Evolutionary conservation across 2,797 vertebrate genomes (phyloP), one percentile per base, ranked within the genome.

Genomic region (Denticeps clupeoides): DNA sequence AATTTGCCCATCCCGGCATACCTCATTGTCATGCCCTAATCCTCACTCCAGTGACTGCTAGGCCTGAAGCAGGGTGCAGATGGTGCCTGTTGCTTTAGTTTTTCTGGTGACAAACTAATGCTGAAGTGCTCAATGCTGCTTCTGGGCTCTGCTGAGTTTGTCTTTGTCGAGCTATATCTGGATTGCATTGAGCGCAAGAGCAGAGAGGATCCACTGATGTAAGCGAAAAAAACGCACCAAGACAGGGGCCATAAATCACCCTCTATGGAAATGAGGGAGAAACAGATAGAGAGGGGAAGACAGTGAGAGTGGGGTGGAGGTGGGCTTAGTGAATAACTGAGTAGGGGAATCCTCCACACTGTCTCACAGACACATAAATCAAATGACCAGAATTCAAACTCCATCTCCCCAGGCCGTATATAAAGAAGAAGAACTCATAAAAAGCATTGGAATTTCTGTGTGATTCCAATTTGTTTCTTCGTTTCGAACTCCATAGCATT

Each of bases 401-500:
- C 28, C 43, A 66, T 75, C 70, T 64, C 54, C 58, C 54, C 42
- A 56, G 54, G 66, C 64, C 61, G 63, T 71, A 60, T 72, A 70
- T 55, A 66, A 53, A 47, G 40, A 60, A 60, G 62, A 45, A 24
- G 23, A 38, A 38, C 35, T 49, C 4, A 55, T 43, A 48, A 28
- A 40, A 45, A 35, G 48, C 40, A 19, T 22, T 45, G 28, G 45
- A 58, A 46, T 53, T 46, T 64, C 31, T 62, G 68, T 73, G 72
- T 77, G 77, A 57, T 74, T 65, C 51, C 48, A 55, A 63, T 59
- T 56, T 58, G 52, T 62, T 49, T 75, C 62, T 49, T 66, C 72
- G 64, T 62, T 60, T 60, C 56, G 64, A 69, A 59, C 78, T 78
- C 61, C n/a, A 64, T 62, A 72, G 77, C 77, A 76, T 72, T 72